Evolutionary conservation across 1,140 invertebrate species (phyloP).

Genomic region (Semibalanus balanoides): DNA sequence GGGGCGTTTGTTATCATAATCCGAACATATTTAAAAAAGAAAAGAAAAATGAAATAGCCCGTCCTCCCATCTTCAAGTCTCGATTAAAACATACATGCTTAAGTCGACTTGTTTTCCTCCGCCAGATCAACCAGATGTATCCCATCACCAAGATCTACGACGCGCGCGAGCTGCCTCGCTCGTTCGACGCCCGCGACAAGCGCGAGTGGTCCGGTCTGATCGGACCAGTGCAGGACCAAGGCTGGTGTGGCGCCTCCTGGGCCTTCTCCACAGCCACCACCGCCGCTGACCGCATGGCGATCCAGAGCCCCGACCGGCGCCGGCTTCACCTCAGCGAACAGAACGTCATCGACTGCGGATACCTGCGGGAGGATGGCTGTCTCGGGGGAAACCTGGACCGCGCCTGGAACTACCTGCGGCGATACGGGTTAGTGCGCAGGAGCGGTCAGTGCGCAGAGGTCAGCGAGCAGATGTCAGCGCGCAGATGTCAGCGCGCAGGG

Average conservation of each 20-base stretch:
- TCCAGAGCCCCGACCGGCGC: constrained; percentile 64
- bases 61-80: not conserved
- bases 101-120: constrained; percentile 11
- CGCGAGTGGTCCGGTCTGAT: constrained; percentile 52
- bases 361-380: constrained; percentile 57
- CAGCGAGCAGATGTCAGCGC: too few species aligned
- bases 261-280: constrained; percentile 69
- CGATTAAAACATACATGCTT: constrained; percentile 3
- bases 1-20: too few species aligned
- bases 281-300: constrained; percentile 46
- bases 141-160: constrained; percentile 45
- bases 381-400: constrained; percentile 72
- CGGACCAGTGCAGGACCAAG: constrained; percentile 63
- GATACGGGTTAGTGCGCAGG: constrained; percentile 49
- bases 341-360: constrained; percentile 71
- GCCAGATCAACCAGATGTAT: constrained; percentile 49
- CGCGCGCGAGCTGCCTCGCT: constrained; percentile 34
- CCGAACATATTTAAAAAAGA: too few species aligned
- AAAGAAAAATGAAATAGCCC: too few species aligned
- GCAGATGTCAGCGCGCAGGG: too few species aligned
- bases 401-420: constrained; percentile 75
- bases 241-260: constrained; percentile 83
- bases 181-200: constrained; percentile 55
- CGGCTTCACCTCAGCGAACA: constrained; percentile 57
- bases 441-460: too few species aligned